Conservation (phyloP, 2,113 vertebrate species). For the Otocyon megalotis region DNA sequence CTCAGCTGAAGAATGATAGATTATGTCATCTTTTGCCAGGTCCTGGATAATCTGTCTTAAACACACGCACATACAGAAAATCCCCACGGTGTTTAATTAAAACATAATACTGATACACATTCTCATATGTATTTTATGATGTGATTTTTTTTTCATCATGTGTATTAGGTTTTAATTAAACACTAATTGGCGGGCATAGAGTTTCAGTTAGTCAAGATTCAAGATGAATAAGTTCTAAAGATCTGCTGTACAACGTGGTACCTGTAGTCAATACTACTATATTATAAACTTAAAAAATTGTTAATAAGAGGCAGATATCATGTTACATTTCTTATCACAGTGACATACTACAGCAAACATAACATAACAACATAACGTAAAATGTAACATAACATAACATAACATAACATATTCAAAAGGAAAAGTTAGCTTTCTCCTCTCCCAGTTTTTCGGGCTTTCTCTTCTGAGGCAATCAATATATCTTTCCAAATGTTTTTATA, state of each 20-base stretch:
- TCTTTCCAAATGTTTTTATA: slow-evolving; percentile 8
- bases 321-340: not conserved
- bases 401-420: not conserved
- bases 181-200: not conserved
- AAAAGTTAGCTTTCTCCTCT: slow-evolving; percentile 18
- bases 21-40: not conserved
- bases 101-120: not conserved
- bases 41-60: not conserved
- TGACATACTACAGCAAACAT: not conserved
- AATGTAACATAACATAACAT: not conserved
- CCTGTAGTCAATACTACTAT: not conserved
- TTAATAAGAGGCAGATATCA: not conserved
- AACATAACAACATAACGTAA: not conserved
- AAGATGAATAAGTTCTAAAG: not conserved
- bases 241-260: not conserved
- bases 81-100: not conserved
- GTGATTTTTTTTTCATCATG: not conserved
- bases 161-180: not conserved
- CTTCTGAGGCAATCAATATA: not conserved
- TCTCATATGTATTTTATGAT: not conserved
- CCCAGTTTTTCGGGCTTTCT: not conserved
- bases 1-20: not conserved
- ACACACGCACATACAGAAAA: not conserved
- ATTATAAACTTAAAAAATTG: not conserved
- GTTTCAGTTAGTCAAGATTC: slow-evolving; percentile 6